These are phyloP conservation scores for Synaphobranchus kaupii DNA, from an alignment of 2,797 vertebrate genomes.

Conservation along the genomic window DNA sequence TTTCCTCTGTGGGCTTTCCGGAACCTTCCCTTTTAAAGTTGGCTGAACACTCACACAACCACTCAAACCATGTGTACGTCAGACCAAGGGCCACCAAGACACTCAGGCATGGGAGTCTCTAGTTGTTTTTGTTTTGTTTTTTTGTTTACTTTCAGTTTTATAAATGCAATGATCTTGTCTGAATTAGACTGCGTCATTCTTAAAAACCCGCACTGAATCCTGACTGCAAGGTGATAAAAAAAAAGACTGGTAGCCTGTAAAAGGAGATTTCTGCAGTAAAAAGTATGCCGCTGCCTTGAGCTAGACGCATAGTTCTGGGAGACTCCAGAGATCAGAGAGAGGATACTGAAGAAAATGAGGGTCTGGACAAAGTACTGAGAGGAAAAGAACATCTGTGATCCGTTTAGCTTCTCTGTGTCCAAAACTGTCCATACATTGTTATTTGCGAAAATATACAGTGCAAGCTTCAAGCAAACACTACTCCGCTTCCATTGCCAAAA, in stretches of 20 bases:
- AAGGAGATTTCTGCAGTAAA: background rate
- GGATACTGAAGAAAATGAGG: background rate
- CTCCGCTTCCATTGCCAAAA: conserved; percentile 44
- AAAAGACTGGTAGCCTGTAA: background rate
- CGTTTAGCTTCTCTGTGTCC: background rate
- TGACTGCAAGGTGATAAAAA: background rate
- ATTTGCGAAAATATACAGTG: background rate
- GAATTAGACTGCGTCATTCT: background rate
- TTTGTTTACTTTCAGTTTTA: conserved; percentile 30
- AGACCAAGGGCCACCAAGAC: conserved; percentile 51
- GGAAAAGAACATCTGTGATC: background rate
- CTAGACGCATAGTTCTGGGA: background rate
- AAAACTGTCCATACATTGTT: background rate
- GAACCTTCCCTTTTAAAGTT: conserved; percentile 69
- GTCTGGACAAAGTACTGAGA: background rate
- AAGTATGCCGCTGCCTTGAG: background rate
- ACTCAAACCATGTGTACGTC: conserved; percentile 29
- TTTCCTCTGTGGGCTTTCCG: conserved; percentile 48
- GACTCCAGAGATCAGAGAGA: background rate
- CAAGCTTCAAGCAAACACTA: background rate
- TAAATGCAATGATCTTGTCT: background rate
- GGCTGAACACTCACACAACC: conserved; percentile 49
- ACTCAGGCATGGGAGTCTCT: conserved; percentile 42
- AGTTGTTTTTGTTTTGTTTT: conserved; percentile 33
- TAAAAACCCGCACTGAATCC: background rate